Evolutionary conservation across 2,888 invertebrate genomes (phyloP).

Genomic region (Hetaerina titia): DNA sequence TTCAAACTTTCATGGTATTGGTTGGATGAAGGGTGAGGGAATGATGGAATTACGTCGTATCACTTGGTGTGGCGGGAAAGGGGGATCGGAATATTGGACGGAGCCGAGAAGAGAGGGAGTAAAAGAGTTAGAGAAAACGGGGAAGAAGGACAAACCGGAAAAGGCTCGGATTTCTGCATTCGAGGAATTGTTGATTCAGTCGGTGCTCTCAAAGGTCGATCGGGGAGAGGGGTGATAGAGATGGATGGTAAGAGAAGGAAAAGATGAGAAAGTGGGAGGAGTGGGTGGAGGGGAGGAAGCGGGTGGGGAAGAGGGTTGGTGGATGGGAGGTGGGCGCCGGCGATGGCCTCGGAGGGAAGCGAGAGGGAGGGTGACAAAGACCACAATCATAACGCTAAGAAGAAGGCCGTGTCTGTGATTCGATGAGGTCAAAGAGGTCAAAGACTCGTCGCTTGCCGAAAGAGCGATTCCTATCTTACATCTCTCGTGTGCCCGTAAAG

Average conservation of each 20-base stretch:
- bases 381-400: conserved; percentile 51
- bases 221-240: background rate
- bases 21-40: background rate
- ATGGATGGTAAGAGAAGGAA: background rate
- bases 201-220: background rate
- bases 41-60: background rate
- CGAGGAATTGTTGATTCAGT: conserved; percentile 39
- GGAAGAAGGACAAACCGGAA: conserved; percentile 3
- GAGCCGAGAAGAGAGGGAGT: background rate
- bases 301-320: background rate
- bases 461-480: background rate
- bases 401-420: background rate
- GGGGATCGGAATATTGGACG: background rate
- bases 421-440: conserved; percentile 51
- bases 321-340: too few species aligned
- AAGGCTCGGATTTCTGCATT: conserved; percentile 15
- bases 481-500: background rate
- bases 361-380: conserved; percentile 21
- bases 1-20: too few species aligned
- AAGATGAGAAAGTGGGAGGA: background rate
- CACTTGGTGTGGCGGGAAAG: background rate
- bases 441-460: conserved; percentile 38
- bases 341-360: too few species aligned
- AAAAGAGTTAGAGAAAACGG: background rate
- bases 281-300: background rate